These are phyloP conservation scores for Suricata suricatta DNA, from an alignment of 2,113 vertebrate genomes.

Conservation along the genomic window DNA sequence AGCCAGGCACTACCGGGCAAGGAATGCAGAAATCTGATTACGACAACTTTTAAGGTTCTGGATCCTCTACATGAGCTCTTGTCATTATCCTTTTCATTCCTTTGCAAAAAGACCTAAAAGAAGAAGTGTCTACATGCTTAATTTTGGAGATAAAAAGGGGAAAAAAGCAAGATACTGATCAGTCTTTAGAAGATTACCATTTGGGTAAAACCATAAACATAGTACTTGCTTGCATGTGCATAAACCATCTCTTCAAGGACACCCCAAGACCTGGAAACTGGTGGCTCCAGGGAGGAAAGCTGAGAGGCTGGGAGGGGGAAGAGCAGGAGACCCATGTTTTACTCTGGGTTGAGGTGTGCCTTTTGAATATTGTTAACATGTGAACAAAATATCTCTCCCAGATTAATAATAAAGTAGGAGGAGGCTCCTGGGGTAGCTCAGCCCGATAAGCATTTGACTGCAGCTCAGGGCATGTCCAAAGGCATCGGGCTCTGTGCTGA, in stretches of 20 bases:
- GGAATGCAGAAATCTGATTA: background rate
- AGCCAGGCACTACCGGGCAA: background rate
- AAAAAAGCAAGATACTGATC: background rate
- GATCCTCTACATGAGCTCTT: background rate
- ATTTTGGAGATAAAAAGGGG: background rate
- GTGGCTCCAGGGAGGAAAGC: background rate
- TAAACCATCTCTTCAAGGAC: background rate
- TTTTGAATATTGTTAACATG: background rate
- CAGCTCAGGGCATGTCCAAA: no score
- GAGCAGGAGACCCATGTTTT: background rate
- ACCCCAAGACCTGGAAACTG: background rate
- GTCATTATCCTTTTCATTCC: background rate
- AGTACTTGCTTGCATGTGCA: background rate
- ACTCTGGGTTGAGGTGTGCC: background rate
- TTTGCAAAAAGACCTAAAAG: background rate
- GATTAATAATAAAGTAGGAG: background rate
- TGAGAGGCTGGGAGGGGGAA: background rate
- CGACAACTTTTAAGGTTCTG: background rate
- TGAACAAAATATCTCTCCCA: background rate
- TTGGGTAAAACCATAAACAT: background rate
- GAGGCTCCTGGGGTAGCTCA: no score
- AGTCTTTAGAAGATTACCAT: background rate
- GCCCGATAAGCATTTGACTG: no score
- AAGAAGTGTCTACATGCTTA: background rate
- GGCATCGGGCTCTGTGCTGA: no score